A percentile compares a stretch with the other conserved stretches of the same genome.
phyloP scores from a whole-genome alignment of 2,113 vertebrate species.

The Galbula dea region DNA sequence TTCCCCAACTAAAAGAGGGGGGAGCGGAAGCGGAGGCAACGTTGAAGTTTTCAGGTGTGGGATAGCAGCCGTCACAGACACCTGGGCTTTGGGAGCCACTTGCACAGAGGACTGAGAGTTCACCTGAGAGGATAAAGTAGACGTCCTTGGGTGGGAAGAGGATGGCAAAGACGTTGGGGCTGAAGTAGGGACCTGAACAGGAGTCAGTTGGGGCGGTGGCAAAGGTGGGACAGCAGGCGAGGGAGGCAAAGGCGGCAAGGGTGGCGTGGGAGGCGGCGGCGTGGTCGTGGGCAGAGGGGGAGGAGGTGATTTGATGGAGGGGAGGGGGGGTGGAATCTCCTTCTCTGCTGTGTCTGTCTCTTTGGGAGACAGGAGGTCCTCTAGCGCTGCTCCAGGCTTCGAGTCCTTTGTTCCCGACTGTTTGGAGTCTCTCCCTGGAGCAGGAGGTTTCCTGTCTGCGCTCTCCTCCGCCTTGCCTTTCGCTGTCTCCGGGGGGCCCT shows the following conservation, averaged over 20 bases:
- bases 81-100: constrained; percentile 76
- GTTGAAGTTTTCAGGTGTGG: constrained; percentile 92
- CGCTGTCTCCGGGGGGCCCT: constrained; percentile 60
- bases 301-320: constrained; percentile 74
- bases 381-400: constrained; percentile 60
- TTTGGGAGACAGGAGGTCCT: constrained; percentile 73
- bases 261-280: constrained; percentile 74
- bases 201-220: constrained; percentile 63
- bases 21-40: constrained; percentile 90
- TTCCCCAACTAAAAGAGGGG: constrained; percentile 89
- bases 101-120: constrained; percentile 82
- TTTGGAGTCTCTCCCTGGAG: constrained; percentile 67
- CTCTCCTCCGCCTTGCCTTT: constrained; percentile 73
- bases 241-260: constrained; percentile 74
- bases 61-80: constrained; percentile 77
- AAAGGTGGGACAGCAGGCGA: constrained; percentile 65
- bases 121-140: constrained; percentile 76
- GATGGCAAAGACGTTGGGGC: constrained; percentile 65
- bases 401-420: constrained; percentile 69
- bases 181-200: constrained; percentile 57
- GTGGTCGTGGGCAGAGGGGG: constrained; percentile 79
- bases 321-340: constrained; percentile 69
- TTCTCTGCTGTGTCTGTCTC: constrained; percentile 72
- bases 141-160: constrained; percentile 73
- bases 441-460: constrained; percentile 72